Base-by-base conservation (phyloP, 2,888 invertebrate genomes). In the Lepetodrilus schrolli region DNA sequence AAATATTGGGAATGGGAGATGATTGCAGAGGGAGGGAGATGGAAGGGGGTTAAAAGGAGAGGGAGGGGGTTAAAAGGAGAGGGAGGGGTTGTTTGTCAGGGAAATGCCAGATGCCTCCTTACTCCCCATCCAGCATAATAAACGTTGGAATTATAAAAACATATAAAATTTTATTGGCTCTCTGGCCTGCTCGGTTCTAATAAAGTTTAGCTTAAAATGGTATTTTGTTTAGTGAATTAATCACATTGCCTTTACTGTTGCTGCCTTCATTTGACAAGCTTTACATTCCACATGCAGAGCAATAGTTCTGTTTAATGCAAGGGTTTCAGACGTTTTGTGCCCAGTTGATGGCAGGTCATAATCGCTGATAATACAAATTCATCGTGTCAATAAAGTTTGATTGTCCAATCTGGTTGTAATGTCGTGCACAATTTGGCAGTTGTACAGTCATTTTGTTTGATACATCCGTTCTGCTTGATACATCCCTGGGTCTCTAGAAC, bases 191-290 rank as follows among this genome's bases (percentile, higher is more conserved):
- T 30, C 58, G 17, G 26, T 30, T 58, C 26, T 34, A 13, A 58
- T 58, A 58, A 58, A 58, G 8, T n/a, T 30, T 13, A 58, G 58
- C 58, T 30, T 58, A 30, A 30, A 58, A 58, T 17, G 26, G 58
- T 58, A 58, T 30, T 58, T 58, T 58, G 58, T 58, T 58, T 58
- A 58, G 58, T 30, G 58, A 58, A 58, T 58, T 58, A 58, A 58
- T 58, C 58, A 58, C 17, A 30, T 26, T 30, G 58, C 58, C 34
- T 26, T 58, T 58, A 30, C 58, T 30, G n/a, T n/a, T n/a, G 17
- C 30, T 23, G 58, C 30, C 58, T 58, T 58, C 58, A 30, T 58
- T 58, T 58, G 58, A 58, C 58, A 58, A 26, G 58, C 34, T 58
- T 58, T 26, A 58, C 58, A 58, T 58, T 58, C 58, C 34, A 30